phyloP scores from a whole-genome alignment of 2,113 vertebrate species.

The Tursiops truncatus region DNA sequence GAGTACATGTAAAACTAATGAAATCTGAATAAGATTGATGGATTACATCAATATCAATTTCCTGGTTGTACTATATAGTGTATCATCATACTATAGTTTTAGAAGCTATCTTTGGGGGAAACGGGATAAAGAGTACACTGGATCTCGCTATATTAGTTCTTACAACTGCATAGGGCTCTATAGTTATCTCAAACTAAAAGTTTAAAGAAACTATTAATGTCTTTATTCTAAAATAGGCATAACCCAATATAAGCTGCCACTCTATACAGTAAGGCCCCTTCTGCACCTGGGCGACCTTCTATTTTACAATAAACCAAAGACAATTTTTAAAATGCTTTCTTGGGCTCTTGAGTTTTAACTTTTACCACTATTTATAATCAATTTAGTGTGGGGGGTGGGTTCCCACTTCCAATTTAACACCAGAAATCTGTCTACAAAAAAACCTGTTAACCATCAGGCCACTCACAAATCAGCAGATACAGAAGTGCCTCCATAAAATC shows the following conservation, averaged over 20 bases:
- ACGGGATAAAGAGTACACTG: neutral
- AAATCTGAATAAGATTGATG: neutral
- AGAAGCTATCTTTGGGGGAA: neutral
- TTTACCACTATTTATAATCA: neutral
- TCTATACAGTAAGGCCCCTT: neutral
- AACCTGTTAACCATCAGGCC: neutral
- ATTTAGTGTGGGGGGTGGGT: neutral
- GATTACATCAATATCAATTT: neutral
- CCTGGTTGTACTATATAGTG: neutral
- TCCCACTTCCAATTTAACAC: neutral
- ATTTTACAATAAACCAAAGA: slow-evolving; percentile 1
- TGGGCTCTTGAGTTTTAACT: neutral
- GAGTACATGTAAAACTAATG: neutral
- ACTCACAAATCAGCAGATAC: neutral
- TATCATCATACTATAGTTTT: neutral
- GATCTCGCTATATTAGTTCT: neutral
- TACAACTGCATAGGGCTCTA: neutral
- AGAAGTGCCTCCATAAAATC: neutral
- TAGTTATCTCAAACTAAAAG: neutral
- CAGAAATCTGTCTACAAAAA: neutral
- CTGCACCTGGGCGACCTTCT: neutral
- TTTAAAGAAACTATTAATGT: neutral
- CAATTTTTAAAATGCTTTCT: neutral
- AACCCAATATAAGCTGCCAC: neutral
- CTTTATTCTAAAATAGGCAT: slow-evolving; percentile 28